Conservation (phyloP, 2,797 vertebrate genomes). For the Aplochiton taeniatus region DNA sequence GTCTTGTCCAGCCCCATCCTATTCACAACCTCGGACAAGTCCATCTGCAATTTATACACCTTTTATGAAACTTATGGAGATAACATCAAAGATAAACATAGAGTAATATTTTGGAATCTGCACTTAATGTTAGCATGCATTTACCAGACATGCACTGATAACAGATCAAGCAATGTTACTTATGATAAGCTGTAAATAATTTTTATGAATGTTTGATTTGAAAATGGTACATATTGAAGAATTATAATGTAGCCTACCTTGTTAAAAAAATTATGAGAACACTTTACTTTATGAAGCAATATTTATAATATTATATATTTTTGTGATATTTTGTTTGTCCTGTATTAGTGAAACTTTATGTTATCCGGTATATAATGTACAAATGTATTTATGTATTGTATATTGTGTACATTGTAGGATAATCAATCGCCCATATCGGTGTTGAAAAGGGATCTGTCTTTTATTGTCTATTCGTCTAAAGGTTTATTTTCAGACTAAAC, state of each 20-base stretch:
- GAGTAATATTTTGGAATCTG: constrained; percentile 43
- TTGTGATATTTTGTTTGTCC: constrained; percentile 50
- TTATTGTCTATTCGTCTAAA: neutral
- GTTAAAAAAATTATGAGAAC: constrained; percentile 32
- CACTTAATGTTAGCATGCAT: constrained; percentile 8
- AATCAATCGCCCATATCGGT: constrained; percentile 31
- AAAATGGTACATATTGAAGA: constrained; percentile 34
- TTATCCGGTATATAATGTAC: constrained; percentile 47
- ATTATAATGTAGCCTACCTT: constrained; percentile 36
- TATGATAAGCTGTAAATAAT: constrained; percentile 58
- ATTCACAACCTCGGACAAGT: constrained; percentile 48
- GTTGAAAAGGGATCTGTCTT: constrained; percentile 31
- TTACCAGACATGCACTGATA: constrained; percentile 9
- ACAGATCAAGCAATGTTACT: constrained; percentile 29
- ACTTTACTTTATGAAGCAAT: constrained; percentile 29
- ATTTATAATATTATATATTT: constrained; percentile 40
- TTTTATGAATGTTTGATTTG: constrained; percentile 41
- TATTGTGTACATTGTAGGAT: constrained; percentile 53
- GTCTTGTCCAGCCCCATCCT: constrained; percentile 19
- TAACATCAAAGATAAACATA: constrained; percentile 72
- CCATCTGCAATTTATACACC: constrained; percentile 77
- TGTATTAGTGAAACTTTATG: constrained; percentile 52
- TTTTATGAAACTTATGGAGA: constrained; percentile 88
- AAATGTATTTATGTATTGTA: constrained; percentile 66
- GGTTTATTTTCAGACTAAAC: neutral